A percentile compares a stretch with the other conserved stretches of the same genome.
These are phyloP conservation scores for Syngnathus scovelli DNA, from an alignment of 2,113 vertebrate species.

Conservation along the genomic window DNA sequence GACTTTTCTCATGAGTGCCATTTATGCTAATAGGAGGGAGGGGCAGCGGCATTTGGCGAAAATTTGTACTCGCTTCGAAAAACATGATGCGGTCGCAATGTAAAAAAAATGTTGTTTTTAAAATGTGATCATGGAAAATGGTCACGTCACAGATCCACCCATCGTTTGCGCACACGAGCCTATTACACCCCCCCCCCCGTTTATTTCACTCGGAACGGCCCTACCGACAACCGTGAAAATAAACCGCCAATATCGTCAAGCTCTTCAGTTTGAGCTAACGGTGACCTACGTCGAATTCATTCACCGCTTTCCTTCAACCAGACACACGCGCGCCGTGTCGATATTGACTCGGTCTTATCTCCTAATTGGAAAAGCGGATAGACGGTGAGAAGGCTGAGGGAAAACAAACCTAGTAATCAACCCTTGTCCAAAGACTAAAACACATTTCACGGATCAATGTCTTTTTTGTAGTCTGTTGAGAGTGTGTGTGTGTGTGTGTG, in stretches of 20 bases:
- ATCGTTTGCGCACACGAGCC: neutral
- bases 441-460: conserved; percentile 76
- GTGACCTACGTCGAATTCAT: conserved; percentile 29
- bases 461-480: conserved; percentile 52
- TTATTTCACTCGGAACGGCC: conserved; percentile 4
- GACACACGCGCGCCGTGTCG: conserved; percentile 7
- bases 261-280: conserved; percentile 26
- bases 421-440: conserved; percentile 67
- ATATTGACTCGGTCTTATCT: conserved; percentile 74
- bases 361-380: conserved; percentile 74
- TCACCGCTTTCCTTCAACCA: conserved; percentile 16
- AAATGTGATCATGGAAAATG: conserved; percentile 52
- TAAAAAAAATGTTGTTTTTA: conserved; percentile 30
- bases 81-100: conserved; percentile 8
- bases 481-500: conserved; percentile 51
- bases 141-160: conserved; percentile 33
- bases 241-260: conserved; percentile 22
- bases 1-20: conserved; percentile 10
- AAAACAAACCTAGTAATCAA: conserved; percentile 73
- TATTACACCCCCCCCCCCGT: neutral
- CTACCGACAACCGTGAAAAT: conserved; percentile 24
- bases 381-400: conserved; percentile 54
- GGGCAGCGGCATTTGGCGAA: conserved; percentile 33
- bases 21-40: conserved; percentile 18
- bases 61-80: neutral